Evolutionary conservation across 35 echinoderm and acorn worm species (phyloP).

Genomic region (Heliocidaris erythrogramma): DNA sequence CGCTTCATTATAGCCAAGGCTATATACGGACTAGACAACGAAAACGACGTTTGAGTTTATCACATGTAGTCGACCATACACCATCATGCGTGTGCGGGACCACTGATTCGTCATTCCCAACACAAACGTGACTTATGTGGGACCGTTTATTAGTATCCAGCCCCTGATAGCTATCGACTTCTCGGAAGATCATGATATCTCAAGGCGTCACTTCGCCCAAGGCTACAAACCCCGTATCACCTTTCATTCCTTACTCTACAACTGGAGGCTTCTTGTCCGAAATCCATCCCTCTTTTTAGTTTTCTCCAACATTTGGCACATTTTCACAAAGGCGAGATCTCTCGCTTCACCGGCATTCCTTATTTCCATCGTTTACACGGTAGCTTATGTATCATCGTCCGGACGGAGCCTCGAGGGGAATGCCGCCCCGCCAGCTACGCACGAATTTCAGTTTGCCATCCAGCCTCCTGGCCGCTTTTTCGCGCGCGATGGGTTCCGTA

Average conservation of each 20-base stretch:
- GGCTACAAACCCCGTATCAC: constrained; percentile 3
- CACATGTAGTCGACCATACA: background rate
- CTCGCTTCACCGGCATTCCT: background rate
- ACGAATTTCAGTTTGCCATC: constrained; percentile 42
- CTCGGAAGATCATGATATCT: constrained; percentile 1
- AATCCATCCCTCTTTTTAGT: background rate
- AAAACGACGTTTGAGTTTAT: background rate
- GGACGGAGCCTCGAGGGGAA: background rate
- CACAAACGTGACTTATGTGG: constrained; percentile 20
- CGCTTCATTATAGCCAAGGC: background rate
- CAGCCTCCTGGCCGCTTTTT: constrained; percentile 41
- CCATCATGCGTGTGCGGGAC: background rate
- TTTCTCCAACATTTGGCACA: constrained; percentile 16
- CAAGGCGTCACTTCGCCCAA: background rate
- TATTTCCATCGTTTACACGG: constrained; percentile 29
- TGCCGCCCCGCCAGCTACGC: constrained; percentile 20
- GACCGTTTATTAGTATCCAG: constrained; percentile 28
- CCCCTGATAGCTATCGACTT: constrained; percentile 28
- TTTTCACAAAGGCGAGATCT: constrained; percentile 34
- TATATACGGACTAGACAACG: background rate
- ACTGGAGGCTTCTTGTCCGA: background rate
- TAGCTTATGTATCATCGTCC: constrained; percentile 11
- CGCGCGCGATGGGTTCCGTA: background rate
- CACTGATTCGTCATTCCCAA: background rate
- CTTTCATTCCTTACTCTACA: background rate